Evolutionary conservation across 2,797 vertebrate genomes (phyloP), one percentile per base, ranked within the genome.

Genomic region (Eulemur coronatus): DNA sequence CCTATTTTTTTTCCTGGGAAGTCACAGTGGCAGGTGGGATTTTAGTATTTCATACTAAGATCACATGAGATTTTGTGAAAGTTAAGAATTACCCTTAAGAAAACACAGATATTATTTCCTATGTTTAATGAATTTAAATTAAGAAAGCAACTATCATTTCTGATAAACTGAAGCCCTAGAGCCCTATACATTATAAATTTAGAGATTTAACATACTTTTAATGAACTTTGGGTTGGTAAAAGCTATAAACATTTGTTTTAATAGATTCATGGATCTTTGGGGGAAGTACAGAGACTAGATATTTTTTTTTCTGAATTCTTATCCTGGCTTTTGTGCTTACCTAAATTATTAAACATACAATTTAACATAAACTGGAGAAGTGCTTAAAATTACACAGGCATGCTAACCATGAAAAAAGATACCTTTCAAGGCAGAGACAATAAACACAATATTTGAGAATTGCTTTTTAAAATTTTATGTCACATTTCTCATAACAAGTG

Each of bases 381-480:
- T 86, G 26, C 79, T 96, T 95, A 96, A 97, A 97, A 96, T 97
- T 95, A 86, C 70, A 93, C 79, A 95, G 73, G 75, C 65, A 84
- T 96, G 48, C 82, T 97, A 97, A 97, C 97, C 91, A 93, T 89
- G 41, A 57, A 61, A 72, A 89, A 92, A 94, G 92, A 84, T 86
- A 84, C 50, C 67, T 97, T 87, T 96, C 88, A 90, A 95, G 41
- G 41, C 72, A 33, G 20, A 96, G n/a, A 84, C 28, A 72, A 94
- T 97, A 89, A 78, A 95, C 46, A 97, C 63, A 85, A 70, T 95
- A 94, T 96, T 97, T 97, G 84, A 90, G 75, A 93, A 95, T 69
- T 92, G 67, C 92, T 92, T 97, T 97, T 97, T 65, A 97, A 96
- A 97, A 8, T 96, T 95, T 97, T 92, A 97, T 96, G 90, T 86